Evolutionary conservation across 2,113 vertebrate genomes (phyloP).

Genomic region (Gorsachius goisagi): DNA sequence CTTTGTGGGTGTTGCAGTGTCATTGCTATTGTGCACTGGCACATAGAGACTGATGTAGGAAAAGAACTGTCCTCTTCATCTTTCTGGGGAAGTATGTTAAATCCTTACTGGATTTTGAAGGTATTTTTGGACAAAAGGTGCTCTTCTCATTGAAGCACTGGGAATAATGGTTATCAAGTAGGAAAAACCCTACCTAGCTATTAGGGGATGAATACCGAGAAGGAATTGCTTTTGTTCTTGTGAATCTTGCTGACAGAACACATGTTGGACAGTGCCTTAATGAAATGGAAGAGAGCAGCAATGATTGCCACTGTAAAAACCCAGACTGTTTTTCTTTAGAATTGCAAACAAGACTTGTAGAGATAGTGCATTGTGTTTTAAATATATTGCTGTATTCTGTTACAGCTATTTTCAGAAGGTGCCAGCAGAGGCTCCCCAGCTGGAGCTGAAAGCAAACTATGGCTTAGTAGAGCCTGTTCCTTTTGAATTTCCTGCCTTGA

Average conservation of each 20-base stretch:
- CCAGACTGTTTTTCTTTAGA: not conserved
- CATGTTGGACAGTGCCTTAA: not conserved
- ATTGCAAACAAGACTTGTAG: not conserved
- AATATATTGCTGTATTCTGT: conserved; percentile 17
- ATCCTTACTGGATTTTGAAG: not conserved
- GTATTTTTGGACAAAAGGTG: not conserved
- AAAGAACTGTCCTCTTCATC: not conserved
- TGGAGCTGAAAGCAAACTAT: conserved; percentile 96
- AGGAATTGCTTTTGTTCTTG: not conserved
- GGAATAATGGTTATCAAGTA: not conserved
- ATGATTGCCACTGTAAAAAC: not conserved
- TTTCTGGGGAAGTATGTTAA: not conserved
- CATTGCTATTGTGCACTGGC: not conserved
- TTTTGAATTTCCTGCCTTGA: conserved; percentile 87
- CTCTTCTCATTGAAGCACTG: not conserved
- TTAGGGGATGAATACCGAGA: not conserved
- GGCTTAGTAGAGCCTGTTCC: conserved; percentile 90
- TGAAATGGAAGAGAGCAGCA: not conserved
- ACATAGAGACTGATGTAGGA: not conserved
- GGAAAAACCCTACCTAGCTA: not conserved
- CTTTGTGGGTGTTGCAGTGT: not conserved
- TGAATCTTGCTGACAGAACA: not conserved
- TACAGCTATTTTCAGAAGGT: conserved; percentile 97
- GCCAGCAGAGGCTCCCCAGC: conserved; percentile 87
- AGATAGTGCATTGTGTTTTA: not conserved